Evolutionary conservation across 2,113 vertebrate genomes (phyloP).

Genomic region (Corydoras sp.): DNA sequence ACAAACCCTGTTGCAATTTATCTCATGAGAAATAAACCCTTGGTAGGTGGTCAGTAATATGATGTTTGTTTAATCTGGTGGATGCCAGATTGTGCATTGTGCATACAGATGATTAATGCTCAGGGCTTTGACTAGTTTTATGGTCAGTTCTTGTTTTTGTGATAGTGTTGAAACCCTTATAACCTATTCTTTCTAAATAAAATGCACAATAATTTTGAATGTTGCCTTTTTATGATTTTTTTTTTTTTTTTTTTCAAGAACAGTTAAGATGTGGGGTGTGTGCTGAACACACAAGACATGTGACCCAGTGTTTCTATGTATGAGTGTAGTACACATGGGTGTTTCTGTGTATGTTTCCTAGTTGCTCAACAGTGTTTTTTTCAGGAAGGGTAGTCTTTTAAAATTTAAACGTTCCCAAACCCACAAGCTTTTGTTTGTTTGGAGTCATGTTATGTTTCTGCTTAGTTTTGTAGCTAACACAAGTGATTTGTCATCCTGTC

Average conservation of each 20-base stretch:
- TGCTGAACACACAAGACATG: slow-evolving; percentile 1
- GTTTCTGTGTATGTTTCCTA: slow-evolving; percentile 24
- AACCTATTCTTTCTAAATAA: slow-evolving; percentile 4
- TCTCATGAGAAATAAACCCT: neutral
- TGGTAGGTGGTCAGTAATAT: slow-evolving; percentile 16
- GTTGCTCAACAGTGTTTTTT: slow-evolving; percentile 2
- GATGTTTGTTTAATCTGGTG: slow-evolving; percentile 12
- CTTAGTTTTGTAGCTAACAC: slow-evolving; percentile 27
- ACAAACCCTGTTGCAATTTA: neutral
- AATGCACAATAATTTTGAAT: slow-evolving; percentile 7
- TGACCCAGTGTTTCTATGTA: slow-evolving; percentile 2
- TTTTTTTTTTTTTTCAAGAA: too few relatives aligned
- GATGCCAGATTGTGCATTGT: slow-evolving; percentile 8
- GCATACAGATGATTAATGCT: neutral
- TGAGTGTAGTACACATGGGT: slow-evolving; percentile 11
- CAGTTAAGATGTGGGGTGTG: neutral
- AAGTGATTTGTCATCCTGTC: slow-evolving; percentile 30
- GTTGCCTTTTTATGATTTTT: neutral
- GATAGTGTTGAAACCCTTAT: neutral
- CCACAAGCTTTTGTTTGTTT: slow-evolving; percentile 19
- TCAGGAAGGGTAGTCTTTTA: slow-evolving; percentile 4
- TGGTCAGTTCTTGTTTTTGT: neutral
- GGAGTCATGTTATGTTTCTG: slow-evolving; percentile 30
- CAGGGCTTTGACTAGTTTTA: slow-evolving; percentile 11
- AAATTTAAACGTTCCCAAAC: neutral